Conservation (phyloP, 2,888 invertebrate genomes). For the Sinodicranocentrus sp. region DNA sequence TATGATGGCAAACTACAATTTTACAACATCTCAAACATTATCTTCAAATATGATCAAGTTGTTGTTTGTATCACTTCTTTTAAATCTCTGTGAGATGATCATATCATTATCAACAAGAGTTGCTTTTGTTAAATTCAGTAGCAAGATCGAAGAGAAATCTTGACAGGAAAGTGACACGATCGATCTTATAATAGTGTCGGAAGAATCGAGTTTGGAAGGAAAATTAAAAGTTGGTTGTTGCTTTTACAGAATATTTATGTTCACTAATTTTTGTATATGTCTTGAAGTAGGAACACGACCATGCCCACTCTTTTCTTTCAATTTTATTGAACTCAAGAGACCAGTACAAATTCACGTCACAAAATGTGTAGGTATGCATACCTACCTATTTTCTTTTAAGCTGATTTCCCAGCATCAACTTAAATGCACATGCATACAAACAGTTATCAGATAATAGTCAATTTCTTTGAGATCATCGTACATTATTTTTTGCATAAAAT, state of each 20-base stretch:
- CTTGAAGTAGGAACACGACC: conserved; percentile 24
- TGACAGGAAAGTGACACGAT: conserved; percentile 53
- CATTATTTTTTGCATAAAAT: too few relatives aligned
- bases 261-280: conserved; percentile 46
- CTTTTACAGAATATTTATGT: conserved; percentile 56
- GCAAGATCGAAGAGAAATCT: conserved; percentile 42
- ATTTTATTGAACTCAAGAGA: too few relatives aligned
- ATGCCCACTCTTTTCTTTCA: conserved; percentile 17
- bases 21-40: not conserved
- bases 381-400: too few relatives aligned
- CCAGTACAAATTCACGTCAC: too few relatives aligned
- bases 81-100: not conserved
- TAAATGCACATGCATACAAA: too few relatives aligned
- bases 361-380: too few relatives aligned
- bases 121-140: conserved; percentile 24
- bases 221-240: conserved; percentile 45
- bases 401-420: too few relatives aligned
- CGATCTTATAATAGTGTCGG: conserved; percentile 44
- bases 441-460: not conserved
- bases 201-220: conserved; percentile 35
- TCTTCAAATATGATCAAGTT: conserved; percentile 17
- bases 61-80: not conserved
- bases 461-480: too few relatives aligned
- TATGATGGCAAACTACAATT: not conserved
- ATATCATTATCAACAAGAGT: conserved; percentile 1